Evolutionary conservation across 2,888 invertebrate species (phyloP).

Genomic region (Rhingia rostrata): DNA sequence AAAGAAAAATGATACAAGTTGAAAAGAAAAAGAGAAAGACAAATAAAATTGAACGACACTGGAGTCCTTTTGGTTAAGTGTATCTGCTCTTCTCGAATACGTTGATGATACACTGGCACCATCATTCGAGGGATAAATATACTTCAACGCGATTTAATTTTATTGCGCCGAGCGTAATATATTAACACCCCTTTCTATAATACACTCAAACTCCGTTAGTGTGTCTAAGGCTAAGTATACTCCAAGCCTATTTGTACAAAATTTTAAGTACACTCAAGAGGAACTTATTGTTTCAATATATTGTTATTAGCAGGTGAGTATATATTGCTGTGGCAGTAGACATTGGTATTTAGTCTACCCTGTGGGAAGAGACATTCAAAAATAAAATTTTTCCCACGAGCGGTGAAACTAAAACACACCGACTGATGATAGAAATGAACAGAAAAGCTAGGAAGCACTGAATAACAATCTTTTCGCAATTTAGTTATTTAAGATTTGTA

Average conservation of each 20-base stretch:
- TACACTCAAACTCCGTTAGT: not conserved
- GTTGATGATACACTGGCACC: conserved; percentile 33
- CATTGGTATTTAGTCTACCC: too few relatives aligned
- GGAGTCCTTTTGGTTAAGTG: conserved; percentile 33
- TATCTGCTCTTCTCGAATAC: conserved; percentile 27
- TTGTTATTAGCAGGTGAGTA: too few relatives aligned
- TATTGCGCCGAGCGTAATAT: conserved; percentile 18
- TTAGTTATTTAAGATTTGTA: too few relatives aligned
- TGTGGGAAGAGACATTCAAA: too few relatives aligned
- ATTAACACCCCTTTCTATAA: conserved; percentile 1
- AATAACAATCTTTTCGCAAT: too few relatives aligned
- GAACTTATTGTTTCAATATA: not conserved
- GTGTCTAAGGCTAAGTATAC: not conserved
- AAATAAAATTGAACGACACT: conserved; percentile 56
- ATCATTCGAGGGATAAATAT: conserved; percentile 32
- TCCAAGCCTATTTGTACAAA: not conserved
- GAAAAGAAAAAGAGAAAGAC: conserved; percentile 37
- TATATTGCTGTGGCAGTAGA: too few relatives aligned
- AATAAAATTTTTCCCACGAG: too few relatives aligned
- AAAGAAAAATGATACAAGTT: conserved; percentile 49
- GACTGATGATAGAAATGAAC: too few relatives aligned
- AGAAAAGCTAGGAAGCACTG: too few relatives aligned
- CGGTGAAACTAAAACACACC: too few relatives aligned
- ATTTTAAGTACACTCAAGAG: not conserved
- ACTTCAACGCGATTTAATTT: conserved; percentile 36